phyloP scores from a whole-genome alignment of 2,797 vertebrate species.

The Diglossa cyanea region DNA sequence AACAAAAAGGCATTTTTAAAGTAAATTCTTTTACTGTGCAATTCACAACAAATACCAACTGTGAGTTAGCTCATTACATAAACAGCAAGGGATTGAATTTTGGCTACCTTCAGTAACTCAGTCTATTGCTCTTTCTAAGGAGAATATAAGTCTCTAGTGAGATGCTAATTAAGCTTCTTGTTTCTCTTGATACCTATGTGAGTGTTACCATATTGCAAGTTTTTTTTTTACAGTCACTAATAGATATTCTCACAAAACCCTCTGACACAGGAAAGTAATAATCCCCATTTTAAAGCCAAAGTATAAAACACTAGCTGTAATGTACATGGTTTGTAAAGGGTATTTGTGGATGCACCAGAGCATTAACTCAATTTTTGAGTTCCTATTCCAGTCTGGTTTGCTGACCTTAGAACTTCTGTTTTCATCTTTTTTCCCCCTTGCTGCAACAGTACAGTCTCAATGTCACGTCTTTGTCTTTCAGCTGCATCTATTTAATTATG shows the following conservation, averaged over 20 bases:
- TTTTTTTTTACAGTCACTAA: neutral
- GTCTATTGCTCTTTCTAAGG: neutral
- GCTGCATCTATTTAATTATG: conserved; percentile 51
- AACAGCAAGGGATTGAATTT: conserved; percentile 10
- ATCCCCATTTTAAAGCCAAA: neutral
- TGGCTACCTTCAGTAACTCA: neutral
- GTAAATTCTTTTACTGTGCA: conserved; percentile 13
- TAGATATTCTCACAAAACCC: neutral
- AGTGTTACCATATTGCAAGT: neutral
- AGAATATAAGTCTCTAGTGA: neutral
- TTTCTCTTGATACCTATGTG: neutral
- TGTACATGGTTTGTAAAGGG: neutral
- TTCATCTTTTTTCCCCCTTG: neutral
- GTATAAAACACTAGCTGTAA: neutral
- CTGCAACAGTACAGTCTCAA: neutral
- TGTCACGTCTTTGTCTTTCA: neutral
- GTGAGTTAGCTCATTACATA: conserved; percentile 33
- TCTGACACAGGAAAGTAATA: neutral
- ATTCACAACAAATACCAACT: conserved; percentile 41
- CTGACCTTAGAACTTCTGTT: neutral
- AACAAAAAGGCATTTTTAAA: conserved; percentile 57
- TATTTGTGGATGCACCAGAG: neutral
- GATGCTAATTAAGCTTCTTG: neutral
- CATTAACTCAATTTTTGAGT: neutral
- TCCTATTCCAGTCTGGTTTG: neutral